Evolutionary conservation across 2,888 invertebrate species (phyloP), one percentile per base, ranked within the genome.

Genomic region (Xiphydria camelus): DNA sequence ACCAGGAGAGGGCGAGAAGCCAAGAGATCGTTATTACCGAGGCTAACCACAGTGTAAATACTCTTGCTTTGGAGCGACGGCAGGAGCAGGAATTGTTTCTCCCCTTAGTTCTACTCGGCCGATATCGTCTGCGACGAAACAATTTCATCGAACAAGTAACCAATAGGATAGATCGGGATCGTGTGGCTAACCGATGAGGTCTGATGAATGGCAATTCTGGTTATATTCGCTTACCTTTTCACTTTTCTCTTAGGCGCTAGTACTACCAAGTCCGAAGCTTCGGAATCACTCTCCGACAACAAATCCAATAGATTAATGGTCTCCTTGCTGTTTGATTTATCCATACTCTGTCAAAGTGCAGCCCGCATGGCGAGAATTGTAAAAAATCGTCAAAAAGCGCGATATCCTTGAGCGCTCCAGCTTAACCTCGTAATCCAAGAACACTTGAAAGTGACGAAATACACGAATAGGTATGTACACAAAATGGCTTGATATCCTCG

Each of bases 271-370:
- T 83, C 83, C 31, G 83, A 77, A 48, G 82, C 78, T 51, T 83
- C 83, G 0, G 83, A 82, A 32, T 82, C 83, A 53, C 81, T 83
- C 50, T 83, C 82, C 46, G 82, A 83, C 38, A 83, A 80, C 50
- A 83, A 68, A 63, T 83, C 83, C 62, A 85, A 69, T 33, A 85
- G 79, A 58, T 84, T 82, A 67, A 83, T 83, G 54, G 82, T 82
- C 76, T 85, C 85, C 65, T 83, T 85, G 64, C 80, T 80, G 44
- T 64, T 72, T n/a, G 54, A 51, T 48, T 63, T 66, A 46, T 67
- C 67, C 73, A 74, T 74, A 7, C 48, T 47, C 62, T 31, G 33
- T 31, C 33, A 31, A 47, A 20, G 20, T 14, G 7, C 31, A n/a
- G n/a, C n/a, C n/a, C n/a, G n/a, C n/a, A n/a, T n/a, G n/a, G n/a